Conservation (phyloP, 2,888 invertebrate species). For the Caenorhabditis sinica region DNA sequence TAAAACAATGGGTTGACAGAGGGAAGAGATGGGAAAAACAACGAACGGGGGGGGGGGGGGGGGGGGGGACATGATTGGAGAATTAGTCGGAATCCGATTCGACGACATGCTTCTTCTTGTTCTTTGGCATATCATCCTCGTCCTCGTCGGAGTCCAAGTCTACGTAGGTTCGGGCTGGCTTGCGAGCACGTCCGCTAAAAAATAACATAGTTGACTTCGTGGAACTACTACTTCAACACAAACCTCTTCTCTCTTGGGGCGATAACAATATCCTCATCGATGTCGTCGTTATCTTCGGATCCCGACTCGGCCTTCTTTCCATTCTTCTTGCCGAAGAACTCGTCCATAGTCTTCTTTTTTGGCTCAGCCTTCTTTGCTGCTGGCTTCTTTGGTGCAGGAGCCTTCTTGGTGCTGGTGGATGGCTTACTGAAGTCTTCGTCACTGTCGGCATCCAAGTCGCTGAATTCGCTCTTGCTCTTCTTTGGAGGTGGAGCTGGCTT, state of each 20-base stretch:
- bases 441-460: slow-evolving; percentile 33
- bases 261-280: slow-evolving; percentile 42
- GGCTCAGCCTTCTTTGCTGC: slow-evolving; percentile 44
- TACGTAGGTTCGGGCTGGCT: slow-evolving; percentile 43
- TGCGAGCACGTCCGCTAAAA: slow-evolving; percentile 64
- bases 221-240: not conserved
- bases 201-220: not conserved
- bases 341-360: slow-evolving; percentile 32
- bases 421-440: slow-evolving; percentile 28
- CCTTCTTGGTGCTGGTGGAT: slow-evolving; percentile 41
- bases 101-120: slow-evolving; percentile 60
- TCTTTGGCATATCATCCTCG: slow-evolving; percentile 56
- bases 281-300: slow-evolving; percentile 60
- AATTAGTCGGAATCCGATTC: slow-evolving; percentile 65
- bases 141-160: slow-evolving; percentile 46
- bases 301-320: slow-evolving; percentile 36
- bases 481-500: slow-evolving; percentile 36
- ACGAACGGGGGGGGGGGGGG: not conserved
- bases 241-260: slow-evolving; percentile 64
- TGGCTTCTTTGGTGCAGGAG: slow-evolving; percentile 38
- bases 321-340: slow-evolving; percentile 39
- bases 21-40: not conserved
- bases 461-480: slow-evolving; percentile 43
- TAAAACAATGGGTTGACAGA: not conserved
- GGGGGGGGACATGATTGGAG: not conserved